Evolutionary conservation across 1,140 invertebrate genomes (phyloP), one percentile per base, ranked within the genome.

Genomic region (Aphelenchoides fujianensis): DNA sequence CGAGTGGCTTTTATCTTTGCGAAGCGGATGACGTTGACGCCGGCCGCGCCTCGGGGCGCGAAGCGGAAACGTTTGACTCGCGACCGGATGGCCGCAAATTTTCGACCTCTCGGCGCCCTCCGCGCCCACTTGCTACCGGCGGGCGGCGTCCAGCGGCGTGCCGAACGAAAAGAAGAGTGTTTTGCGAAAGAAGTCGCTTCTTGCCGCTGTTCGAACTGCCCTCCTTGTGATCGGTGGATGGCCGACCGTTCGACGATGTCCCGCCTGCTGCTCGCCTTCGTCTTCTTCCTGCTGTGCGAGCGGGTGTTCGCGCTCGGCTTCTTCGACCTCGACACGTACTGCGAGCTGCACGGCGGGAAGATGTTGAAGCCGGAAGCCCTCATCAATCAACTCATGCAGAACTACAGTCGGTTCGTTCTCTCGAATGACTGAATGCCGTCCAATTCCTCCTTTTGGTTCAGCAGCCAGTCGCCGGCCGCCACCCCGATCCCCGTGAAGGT

Each of bases 401-500:
- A 66, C 53, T 66, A 2, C 31, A 66, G 32, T 35, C 16, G 1
- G 36, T 66, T 34, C n/a, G 31, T 30, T n/a, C 36, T n/a, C 12
- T n/a, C 57, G 37, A 61, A 16, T 61, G n/a, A 27, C 27, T 61
- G 27, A 66, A 66, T 73, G 28, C 9, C 16, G 1, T 9, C 5
- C n/a, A 34, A 52, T 53, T 48, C n/a, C n/a, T 16, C 12, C 9
- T 32, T 64, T 34, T 30, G n/a, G 32, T 73, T 70, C 23, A 69
- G 72, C 59, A 80, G 68, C 55, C 59, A 72, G 59, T 69, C 48
- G n/a, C 79, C 79, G 5, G 68, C 68, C 1, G 59, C 35, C 0
- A 82, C 72, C 19, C 80, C 79, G 3, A 72, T 80, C 2, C 69
- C 69, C 16, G 76, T 79, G 1, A 53, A 82, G 32, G 82, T 82